Base-by-base conservation (phyloP, 2,797 vertebrate genomes). In the Eurystomus glaucurus region DNA sequence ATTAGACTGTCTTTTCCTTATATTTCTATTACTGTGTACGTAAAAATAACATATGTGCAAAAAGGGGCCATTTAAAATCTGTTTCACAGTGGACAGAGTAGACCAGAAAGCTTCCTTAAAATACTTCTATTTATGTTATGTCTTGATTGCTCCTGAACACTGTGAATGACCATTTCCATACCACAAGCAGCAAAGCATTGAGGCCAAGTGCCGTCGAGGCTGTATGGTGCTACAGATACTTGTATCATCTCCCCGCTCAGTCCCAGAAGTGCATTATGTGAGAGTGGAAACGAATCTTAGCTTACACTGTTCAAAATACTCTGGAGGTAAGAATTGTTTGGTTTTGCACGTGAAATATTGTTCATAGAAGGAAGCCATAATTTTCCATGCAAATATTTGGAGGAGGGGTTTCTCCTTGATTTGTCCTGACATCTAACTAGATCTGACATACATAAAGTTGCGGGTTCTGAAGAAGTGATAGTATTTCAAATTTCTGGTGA, bases 21-120 rank as follows among this genome's bases (percentile, higher is more conserved):
- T 12, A 21, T 60, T 85, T 64, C 31, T 48, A 4, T 70, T 70
- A 14, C 10, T 43, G 8, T 1, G 0, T 31, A 26, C 14, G 28
- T 61, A 41, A 71, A 85, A 81, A 58, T 21, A 58, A 66, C 16
- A 39, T 51, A 5, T 10, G 58, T 91, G 31, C 22, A 65, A 11
- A 46, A 68, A 89, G 2, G 6, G 25, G 11, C 7, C 45, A 29
- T 4, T 58, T 80, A 35, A 65, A 33, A 43, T 23, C n/a, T 9
- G 8, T 75, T 71, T 84, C 5, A 14, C 3, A 7, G 26, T 57
- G 33, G 26, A n/a, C 12, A 78, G 17, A 57, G 45, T 7, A 35
- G 31, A 57, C 14, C 19, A 68, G 74, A 84, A 81, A 46, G 0
- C 18, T 90, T 83, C 46, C 21, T 71, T 65, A 51, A 89, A 88